Evolutionary conservation across 2,113 vertebrate species (phyloP), one percentile per base, ranked within the genome.

Genomic region (Pimephales promelas): DNA sequence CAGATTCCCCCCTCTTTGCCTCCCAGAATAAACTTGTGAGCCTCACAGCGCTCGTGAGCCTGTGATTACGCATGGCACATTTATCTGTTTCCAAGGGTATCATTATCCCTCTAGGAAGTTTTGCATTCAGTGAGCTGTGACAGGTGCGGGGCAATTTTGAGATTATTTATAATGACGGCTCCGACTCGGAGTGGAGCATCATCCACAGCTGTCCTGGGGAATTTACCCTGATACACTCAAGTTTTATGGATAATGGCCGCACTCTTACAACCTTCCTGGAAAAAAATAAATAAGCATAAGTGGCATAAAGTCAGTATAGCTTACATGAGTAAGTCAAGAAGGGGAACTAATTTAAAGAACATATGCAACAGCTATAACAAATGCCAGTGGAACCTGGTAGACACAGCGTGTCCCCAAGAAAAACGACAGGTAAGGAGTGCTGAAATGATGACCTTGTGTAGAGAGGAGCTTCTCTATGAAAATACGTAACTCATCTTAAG

Each of bases 31-130:
- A 91, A 87, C 83, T 24, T 70, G 79, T 71, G 79, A 81, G 79
- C 79, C 64, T 40, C 66, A 57, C 86, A 89, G 87, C 86, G 86
- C 79, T 85, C 73, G 64, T 76, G 86, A 80, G 82, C 83, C 87
- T 89, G 82, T 62, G 89, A 93, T 93, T 90, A 90, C 86, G 86
- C 87, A 75, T 87, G 22, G 78, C 88, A 90, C 90, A 91, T 92
- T 92, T 92, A 93, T 92, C 89, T 90, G 91, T 91, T 92, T 91
- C 90, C 91, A 89, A 86, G 91, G 89, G 89, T 92, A 91, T 92
- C 92, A 92, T 93, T 93, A 92, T 89, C 85, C 91, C 87, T 76
- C 85, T 78, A 87, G 89, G 88, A 89, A 83, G 90, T 80, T 90
- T 85, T 90, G 90, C 88, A 90, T 90, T 86, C 87, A 59, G 86